A percentile compares a stretch with the other conserved stretches of the same genome.
These are phyloP conservation scores for Pediacus dermestoides DNA, from an alignment of 2,888 invertebrate genomes.

Conservation along the genomic window DNA sequence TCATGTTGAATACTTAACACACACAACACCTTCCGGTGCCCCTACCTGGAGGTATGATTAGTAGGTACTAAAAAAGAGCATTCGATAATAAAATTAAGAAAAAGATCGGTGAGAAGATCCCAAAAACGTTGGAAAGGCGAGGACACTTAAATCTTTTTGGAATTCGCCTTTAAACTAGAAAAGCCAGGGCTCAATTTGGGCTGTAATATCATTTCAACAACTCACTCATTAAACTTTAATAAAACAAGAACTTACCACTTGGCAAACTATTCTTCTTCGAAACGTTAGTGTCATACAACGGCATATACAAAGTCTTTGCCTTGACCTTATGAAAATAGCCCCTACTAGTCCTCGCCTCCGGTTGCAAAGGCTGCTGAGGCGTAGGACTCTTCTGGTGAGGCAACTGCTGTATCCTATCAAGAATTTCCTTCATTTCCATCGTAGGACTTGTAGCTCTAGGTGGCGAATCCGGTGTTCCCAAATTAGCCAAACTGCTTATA, in stretches of 20 bases:
- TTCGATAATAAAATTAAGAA: no score
- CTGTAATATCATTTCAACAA: slow-evolving; percentile 9
- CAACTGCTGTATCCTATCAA: slow-evolving; percentile 68
- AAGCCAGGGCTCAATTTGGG: no score
- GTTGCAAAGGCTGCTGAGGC: slow-evolving; percentile 42
- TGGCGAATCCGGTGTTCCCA: slow-evolving; percentile 69
- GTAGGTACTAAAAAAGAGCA: no score
- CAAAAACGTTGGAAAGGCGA: no score
- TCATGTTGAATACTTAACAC: no score
- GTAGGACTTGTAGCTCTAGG: slow-evolving; percentile 82
- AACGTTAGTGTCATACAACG: slow-evolving; percentile 49
- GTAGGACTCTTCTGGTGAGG: slow-evolving; percentile 51
- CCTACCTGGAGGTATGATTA: no score
- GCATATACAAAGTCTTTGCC: slow-evolving; percentile 70
- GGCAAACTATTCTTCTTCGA: slow-evolving; percentile 28
- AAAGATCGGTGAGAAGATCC: no score
- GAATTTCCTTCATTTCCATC: slow-evolving; percentile 67
- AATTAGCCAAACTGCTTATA: slow-evolving; percentile 65
- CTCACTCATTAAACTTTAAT: slow-evolving; percentile 17
- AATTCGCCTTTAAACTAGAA: no score
- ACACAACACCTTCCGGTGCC: no score
- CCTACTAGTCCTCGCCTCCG: slow-evolving; percentile 31
- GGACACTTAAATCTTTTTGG: no score
- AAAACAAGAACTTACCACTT: slow-evolving; percentile 31
- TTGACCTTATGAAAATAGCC: slow-evolving; percentile 54